Conservation (phyloP, 2,797 vertebrate genomes). For the Sebastes hubbsi region DNA sequence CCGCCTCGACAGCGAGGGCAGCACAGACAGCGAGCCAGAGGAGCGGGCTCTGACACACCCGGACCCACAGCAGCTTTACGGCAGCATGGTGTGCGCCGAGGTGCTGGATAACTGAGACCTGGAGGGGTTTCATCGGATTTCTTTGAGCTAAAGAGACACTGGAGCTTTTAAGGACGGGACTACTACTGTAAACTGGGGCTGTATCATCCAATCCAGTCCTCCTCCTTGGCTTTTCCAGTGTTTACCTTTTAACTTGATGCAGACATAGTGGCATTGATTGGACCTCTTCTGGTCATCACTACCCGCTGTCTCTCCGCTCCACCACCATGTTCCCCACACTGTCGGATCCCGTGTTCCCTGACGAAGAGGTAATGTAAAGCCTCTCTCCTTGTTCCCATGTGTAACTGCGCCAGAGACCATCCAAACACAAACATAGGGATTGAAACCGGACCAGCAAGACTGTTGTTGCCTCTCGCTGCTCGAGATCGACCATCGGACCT, state of each 20-base stretch:
- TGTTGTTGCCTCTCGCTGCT: slow-evolving; percentile 29
- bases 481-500: slow-evolving; percentile 33
- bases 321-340: not conserved
- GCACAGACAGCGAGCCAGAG: slow-evolving; percentile 91
- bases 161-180: slow-evolving; percentile 15
- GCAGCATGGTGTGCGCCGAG: slow-evolving; percentile 82
- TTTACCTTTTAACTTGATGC: slow-evolving; percentile 47
- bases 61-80: slow-evolving; percentile 79
- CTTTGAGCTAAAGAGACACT: slow-evolving; percentile 22
- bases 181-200: slow-evolving; percentile 30
- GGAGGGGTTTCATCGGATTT: slow-evolving; percentile 14
- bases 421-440: slow-evolving; percentile 18
- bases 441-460: slow-evolving; percentile 15
- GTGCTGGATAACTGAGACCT: slow-evolving; percentile 81
- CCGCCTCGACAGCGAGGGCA: slow-evolving; percentile 89
- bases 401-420: slow-evolving; percentile 21
- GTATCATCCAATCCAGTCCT: slow-evolving; percentile 29
- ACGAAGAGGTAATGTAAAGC: slow-evolving; percentile 21
- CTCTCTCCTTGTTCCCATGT: slow-evolving; percentile 11
- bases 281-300: slow-evolving; percentile 35
- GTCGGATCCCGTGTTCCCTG: slow-evolving; percentile 6
- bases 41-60: slow-evolving; percentile 75
- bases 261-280: slow-evolving; percentile 37
- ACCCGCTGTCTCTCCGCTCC: slow-evolving; percentile 10
- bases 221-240: slow-evolving; percentile 43